These are phyloP conservation scores for Antennarius striatus DNA, from an alignment of 2,113 vertebrate genomes.

Conservation along the genomic window DNA sequence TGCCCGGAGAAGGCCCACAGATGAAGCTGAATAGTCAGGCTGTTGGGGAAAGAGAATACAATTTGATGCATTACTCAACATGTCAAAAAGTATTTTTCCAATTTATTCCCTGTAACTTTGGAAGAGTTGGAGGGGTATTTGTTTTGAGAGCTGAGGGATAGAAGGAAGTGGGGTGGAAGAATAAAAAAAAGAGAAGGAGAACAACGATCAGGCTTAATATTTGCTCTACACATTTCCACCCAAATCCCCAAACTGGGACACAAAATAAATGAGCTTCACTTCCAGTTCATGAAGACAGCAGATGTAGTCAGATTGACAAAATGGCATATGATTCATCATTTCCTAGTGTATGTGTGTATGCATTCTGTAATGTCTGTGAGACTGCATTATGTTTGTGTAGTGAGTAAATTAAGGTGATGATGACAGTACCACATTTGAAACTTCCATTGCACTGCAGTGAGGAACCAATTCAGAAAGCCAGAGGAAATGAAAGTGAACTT, in stretches of 20 bases:
- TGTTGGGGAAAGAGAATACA: conserved; percentile 57
- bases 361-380: not conserved
- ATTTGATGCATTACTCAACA: conserved; percentile 72
- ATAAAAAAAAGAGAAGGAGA: not conserved
- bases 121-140: conserved; percentile 57
- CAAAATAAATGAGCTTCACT: conserved; percentile 1
- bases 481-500: not conserved
- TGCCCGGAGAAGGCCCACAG: conserved; percentile 54
- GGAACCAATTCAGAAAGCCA: not conserved
- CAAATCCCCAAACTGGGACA: conserved; percentile 24
- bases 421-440: not conserved
- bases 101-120: conserved; percentile 62
- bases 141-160: conserved; percentile 50
- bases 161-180: not conserved
- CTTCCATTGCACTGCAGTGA: not conserved
- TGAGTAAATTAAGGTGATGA: not conserved
- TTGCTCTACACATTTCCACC: conserved; percentile 9
- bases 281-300: not conserved
- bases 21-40: conserved; percentile 52
- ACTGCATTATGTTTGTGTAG: not conserved
- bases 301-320: conserved; percentile 6
- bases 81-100: conserved; percentile 73
- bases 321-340: not conserved
- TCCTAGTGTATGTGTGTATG: not conserved
- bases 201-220: conserved; percentile 29